These are phyloP conservation scores for Halictus ligatus DNA, from an alignment of 2,888 invertebrate species.

Conservation along the genomic window DNA sequence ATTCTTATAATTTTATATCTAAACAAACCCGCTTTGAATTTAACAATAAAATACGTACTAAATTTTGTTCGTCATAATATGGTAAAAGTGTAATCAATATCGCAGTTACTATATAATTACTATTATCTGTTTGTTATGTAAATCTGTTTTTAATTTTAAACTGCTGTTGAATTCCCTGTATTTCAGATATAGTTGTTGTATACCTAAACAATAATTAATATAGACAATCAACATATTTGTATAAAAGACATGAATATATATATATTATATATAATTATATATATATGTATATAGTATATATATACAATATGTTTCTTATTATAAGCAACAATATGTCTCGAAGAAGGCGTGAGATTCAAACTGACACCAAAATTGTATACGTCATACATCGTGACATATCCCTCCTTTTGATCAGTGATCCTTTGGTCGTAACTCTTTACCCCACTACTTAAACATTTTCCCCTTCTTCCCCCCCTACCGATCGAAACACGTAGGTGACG, in stretches of 20 bases:
- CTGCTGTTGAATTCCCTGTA: neutral
- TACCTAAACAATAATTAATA: neutral
- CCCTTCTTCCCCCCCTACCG: constrained; percentile 42
- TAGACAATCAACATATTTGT: neutral
- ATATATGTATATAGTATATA: too few species aligned
- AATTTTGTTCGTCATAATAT: neutral
- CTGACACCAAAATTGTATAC: neutral
- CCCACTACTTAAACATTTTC: constrained; percentile 27
- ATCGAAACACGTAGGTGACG: constrained; percentile 59
- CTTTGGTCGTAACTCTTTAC: constrained; percentile 19
- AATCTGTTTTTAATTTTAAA: neutral
- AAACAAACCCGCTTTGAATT: neutral
- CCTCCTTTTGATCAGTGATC: constrained; percentile 18
- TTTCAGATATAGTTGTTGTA: neutral
- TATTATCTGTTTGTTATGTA: too few species aligned
- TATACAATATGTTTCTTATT: neutral
- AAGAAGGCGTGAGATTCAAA: neutral
- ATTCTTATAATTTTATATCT: neutral
- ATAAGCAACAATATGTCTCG: neutral
- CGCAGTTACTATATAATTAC: neutral
- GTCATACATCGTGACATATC: constrained; percentile 12
- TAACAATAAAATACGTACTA: neutral
- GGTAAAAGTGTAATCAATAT: neutral
- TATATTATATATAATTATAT: too few species aligned
- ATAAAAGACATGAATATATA: neutral